These are phyloP conservation scores for Dioctria rufipes DNA, from an alignment of 2,888 invertebrate genomes.

Conservation along the genomic window DNA sequence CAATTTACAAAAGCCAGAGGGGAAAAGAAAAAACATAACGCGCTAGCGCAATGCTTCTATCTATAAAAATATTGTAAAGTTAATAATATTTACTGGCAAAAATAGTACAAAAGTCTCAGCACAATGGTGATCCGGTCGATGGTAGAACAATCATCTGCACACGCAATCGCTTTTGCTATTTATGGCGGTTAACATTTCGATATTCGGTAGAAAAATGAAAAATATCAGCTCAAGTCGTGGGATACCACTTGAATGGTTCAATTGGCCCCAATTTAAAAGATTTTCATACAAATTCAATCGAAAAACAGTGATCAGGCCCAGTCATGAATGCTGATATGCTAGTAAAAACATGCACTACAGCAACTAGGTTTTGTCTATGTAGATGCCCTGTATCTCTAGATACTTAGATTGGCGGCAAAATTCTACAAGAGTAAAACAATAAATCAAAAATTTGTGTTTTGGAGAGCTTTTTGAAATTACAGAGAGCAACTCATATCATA, in stretches of 20 bases:
- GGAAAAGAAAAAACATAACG: neutral
- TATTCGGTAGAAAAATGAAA: constrained; percentile 11
- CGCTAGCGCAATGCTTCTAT: neutral
- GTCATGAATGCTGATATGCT: no score
- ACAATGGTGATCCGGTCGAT: constrained; percentile 21
- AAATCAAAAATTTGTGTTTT: constrained; percentile 31
- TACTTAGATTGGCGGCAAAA: neutral
- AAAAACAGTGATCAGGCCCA: constrained; percentile 15
- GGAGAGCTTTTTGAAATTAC: constrained; percentile 28
- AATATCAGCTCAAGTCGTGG: constrained; percentile 26
- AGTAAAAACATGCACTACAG: no score
- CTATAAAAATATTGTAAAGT: neutral
- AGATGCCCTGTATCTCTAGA: constrained; percentile 15
- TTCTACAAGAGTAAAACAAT: constrained; percentile 26
- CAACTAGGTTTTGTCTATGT: neutral
- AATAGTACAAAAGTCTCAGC: constrained; percentile 6
- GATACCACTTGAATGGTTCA: constrained; percentile 42
- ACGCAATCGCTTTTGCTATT: constrained; percentile 39
- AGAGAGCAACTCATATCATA: neutral
- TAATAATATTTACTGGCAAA: constrained; percentile 36
- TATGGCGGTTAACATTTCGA: constrained; percentile 45
- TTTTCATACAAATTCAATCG: constrained; percentile 44
- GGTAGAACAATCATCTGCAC: constrained; percentile 40
- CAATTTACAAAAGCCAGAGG: constrained; percentile 18
- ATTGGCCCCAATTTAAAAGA: constrained; percentile 43